Conservation (phyloP, 2,113 vertebrate genomes). For the Hiodon alosoides region DNA sequence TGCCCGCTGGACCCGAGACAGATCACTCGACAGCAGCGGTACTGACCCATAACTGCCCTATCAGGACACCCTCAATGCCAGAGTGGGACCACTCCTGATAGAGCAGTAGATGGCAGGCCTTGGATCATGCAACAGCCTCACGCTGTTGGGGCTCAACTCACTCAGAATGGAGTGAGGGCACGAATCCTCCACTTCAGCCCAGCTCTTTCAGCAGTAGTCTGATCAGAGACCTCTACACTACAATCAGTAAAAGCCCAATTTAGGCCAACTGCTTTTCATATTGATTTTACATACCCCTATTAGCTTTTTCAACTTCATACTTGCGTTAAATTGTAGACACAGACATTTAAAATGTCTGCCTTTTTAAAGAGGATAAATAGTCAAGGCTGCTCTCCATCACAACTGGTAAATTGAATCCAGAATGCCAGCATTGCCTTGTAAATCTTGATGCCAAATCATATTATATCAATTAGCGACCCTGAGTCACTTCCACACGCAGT, state of each 20-base stretch:
- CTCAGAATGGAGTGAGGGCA: background rate
- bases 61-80: conserved; percentile 74
- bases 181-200: background rate
- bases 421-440: conserved; percentile 14
- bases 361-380: background rate
- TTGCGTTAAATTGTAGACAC: background rate
- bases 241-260: background rate
- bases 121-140: too few species aligned
- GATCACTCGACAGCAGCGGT: conserved; percentile 68
- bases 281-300: background rate
- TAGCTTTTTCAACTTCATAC: background rate
- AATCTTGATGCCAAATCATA: conserved; percentile 29
- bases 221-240: background rate
- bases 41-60: conserved; percentile 66
- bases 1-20: conserved; percentile 54
- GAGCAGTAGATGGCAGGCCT: conserved; percentile 46
- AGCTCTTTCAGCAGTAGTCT: conserved; percentile 5
- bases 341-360: background rate
- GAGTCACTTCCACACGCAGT: conserved; percentile 27
- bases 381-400: background rate
- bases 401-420: background rate
- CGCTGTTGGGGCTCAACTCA: too few species aligned
- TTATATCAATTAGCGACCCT: conserved; percentile 35
- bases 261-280: background rate
- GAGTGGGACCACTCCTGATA: conserved; percentile 71